phyloP scores from a whole-genome alignment of 2,113 vertebrate genomes.

The Epinephelus moara region DNA sequence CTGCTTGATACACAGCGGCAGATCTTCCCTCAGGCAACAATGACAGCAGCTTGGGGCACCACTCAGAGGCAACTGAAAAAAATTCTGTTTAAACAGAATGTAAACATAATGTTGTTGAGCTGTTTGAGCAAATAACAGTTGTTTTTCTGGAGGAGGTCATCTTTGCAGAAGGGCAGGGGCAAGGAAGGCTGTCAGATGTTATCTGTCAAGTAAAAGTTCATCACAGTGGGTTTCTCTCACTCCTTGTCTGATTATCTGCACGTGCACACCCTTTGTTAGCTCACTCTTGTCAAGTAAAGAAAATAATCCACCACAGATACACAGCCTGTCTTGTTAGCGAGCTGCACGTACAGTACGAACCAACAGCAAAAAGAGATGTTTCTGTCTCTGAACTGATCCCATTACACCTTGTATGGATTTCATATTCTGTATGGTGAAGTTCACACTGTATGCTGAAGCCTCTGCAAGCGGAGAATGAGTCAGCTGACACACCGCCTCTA shows the following conservation, averaged over 20 bases:
- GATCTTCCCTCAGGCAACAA: too few relatives aligned
- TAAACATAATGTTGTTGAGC: background rate
- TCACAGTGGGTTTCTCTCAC: background rate
- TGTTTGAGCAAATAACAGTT: background rate
- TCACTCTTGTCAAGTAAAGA: background rate
- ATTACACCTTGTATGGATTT: background rate
- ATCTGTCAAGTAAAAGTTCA: conserved; percentile 24
- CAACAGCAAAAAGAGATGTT: background rate
- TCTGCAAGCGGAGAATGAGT: background rate
- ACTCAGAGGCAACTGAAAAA: too few relatives aligned
- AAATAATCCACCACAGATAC: background rate
- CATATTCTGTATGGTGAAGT: background rate
- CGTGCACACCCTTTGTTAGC: background rate
- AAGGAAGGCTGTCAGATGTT: background rate
- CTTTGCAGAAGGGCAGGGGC: background rate
- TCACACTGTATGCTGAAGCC: background rate
- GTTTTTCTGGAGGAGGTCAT: background rate
- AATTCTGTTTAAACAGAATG: too few relatives aligned
- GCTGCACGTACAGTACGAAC: background rate
- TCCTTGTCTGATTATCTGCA: background rate
- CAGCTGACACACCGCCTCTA: background rate
- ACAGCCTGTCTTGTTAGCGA: background rate
- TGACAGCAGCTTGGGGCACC: too few relatives aligned
- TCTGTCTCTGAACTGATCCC: background rate
- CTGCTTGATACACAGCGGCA: too few relatives aligned